phyloP scores from a whole-genome alignment of 2,797 vertebrate species.

The Hippoglossus hippoglossus region DNA sequence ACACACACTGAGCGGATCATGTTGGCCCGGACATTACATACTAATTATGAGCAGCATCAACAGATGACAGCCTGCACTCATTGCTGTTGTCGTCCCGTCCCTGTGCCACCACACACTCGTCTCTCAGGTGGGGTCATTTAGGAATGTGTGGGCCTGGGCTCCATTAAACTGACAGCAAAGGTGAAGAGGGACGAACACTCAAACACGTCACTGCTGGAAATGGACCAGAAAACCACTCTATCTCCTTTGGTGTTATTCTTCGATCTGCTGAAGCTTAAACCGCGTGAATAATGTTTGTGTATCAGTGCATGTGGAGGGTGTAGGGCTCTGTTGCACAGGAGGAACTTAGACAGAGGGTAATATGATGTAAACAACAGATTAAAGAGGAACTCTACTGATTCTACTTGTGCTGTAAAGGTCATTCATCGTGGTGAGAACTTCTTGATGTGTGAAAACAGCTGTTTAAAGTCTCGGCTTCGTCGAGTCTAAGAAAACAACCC shows the following conservation, averaged over 20 bases:
- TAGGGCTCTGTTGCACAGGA: slow-evolving; percentile 20
- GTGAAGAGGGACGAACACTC: slow-evolving; percentile 63
- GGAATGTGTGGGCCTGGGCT: slow-evolving; percentile 29
- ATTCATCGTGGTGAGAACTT: neutral
- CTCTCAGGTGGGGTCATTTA: slow-evolving; percentile 62
- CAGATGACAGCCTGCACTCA: slow-evolving; percentile 51
- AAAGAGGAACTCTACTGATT: slow-evolving; percentile 1
- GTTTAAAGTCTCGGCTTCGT: too few species aligned
- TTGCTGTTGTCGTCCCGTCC: slow-evolving; percentile 43
- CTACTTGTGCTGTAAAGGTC: neutral
- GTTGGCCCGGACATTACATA: slow-evolving; percentile 52
- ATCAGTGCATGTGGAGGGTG: slow-evolving; percentile 31
- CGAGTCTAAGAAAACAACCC: slow-evolving; percentile 1
- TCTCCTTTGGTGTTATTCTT: slow-evolving; percentile 58
- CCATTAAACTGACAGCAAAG: slow-evolving; percentile 67
- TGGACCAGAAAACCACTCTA: slow-evolving; percentile 74
- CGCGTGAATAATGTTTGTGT: slow-evolving; percentile 57
- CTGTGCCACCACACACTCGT: slow-evolving; percentile 42
- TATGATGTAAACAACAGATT: slow-evolving; percentile 16
- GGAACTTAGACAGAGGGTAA: slow-evolving; percentile 8
- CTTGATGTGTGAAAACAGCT: neutral
- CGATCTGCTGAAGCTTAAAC: slow-evolving; percentile 47
- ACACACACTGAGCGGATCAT: slow-evolving; percentile 47
- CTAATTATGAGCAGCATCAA: slow-evolving; percentile 55
- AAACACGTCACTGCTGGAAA: slow-evolving; percentile 62